These are phyloP conservation scores for Gymnocephalus cernua DNA, from an alignment of 2,113 vertebrate genomes.

Conservation along the genomic window DNA sequence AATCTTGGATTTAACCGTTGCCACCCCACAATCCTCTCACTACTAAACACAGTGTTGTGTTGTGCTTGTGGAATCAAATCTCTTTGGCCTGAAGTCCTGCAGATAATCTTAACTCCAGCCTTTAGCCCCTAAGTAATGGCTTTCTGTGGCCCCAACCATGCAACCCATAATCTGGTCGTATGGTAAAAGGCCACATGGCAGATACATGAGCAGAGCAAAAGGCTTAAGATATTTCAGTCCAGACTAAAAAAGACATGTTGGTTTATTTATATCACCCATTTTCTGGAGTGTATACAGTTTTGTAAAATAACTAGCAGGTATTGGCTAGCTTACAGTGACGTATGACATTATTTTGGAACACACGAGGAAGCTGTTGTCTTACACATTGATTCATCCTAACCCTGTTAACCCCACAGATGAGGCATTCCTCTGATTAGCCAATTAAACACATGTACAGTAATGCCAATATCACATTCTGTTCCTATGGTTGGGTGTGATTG, in stretches of 20 bases:
- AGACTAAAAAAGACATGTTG: conserved; percentile 48
- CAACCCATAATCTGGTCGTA: conserved; percentile 75
- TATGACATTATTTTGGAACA: conserved; percentile 24
- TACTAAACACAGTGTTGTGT: conserved; percentile 44
- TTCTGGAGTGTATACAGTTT: conserved; percentile 24
- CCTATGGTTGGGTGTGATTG: background rate
- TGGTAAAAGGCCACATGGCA: conserved; percentile 70
- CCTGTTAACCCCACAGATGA: conserved; percentile 19
- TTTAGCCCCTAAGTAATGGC: conserved; percentile 68
- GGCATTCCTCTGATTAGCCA: conserved; percentile 25
- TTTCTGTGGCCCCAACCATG: conserved; percentile 66
- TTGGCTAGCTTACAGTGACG: background rate
- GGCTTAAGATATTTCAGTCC: conserved; percentile 23
- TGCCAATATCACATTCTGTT: background rate
- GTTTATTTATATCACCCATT: conserved; percentile 44
- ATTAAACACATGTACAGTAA: conserved; percentile 22
- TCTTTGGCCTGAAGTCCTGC: conserved; percentile 59
- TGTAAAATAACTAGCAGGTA: conserved; percentile 19
- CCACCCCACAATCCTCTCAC: conserved; percentile 53
- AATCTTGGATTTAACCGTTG: conserved; percentile 59
- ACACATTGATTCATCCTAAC: conserved; percentile 20
- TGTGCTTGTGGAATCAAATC: conserved; percentile 58
- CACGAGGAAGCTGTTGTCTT: conserved; percentile 11
- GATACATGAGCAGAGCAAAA: conserved; percentile 50
- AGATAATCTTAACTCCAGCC: conserved; percentile 75